Base-by-base conservation (phyloP, 35 echinoderm and acorn worm genomes). In the Acanthaster planci region DNA sequence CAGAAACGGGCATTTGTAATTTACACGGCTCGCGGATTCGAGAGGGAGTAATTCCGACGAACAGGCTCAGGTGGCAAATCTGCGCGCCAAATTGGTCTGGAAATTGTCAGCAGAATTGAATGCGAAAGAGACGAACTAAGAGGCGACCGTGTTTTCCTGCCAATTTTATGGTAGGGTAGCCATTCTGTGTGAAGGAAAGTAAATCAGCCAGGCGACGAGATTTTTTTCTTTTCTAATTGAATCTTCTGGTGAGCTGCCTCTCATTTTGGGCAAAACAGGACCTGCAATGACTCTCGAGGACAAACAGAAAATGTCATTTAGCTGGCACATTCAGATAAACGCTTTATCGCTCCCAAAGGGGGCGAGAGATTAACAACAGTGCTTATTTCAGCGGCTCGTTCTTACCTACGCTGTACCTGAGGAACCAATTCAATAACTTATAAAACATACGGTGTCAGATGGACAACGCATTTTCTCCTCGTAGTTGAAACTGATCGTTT, bases 21-120 rank as follows among this genome's bases (percentile, higher is more conserved):
- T 47, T 47, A 47, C 64, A 72, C 34, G 64, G 64, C 64, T 19
- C 23, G 7, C 64, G 64, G 26, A 72, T 72, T 72, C 30, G 19
- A 21, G 64, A 34, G 26, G 26, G 21, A 19, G 26, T 72, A 72
- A 72, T 35, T 72, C 64, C 22, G 14, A 27, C 64, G 15, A 26
- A 72, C 64, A 7, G 64, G 64, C 7, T 72, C 64, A 72, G 64
- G 64, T 72, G 64, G 64, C 64, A 72, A 72, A 72, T 21, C 64
- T 72, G 22, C 64, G 26, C 64, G 64, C 64, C 64, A 72, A 72
- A 72, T 72, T 72, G 64, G 26, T 34, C 23, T 72, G 64, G 64
- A 47, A 47, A 47, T 47, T 47, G 42, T 72, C 64, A 72, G 29
- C 34, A 27, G 64, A 72, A 72, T 31, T 72, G 30, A 72, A 72